Conservation (phyloP, 2,888 invertebrate species). For the Mystacides longicornis region DNA sequence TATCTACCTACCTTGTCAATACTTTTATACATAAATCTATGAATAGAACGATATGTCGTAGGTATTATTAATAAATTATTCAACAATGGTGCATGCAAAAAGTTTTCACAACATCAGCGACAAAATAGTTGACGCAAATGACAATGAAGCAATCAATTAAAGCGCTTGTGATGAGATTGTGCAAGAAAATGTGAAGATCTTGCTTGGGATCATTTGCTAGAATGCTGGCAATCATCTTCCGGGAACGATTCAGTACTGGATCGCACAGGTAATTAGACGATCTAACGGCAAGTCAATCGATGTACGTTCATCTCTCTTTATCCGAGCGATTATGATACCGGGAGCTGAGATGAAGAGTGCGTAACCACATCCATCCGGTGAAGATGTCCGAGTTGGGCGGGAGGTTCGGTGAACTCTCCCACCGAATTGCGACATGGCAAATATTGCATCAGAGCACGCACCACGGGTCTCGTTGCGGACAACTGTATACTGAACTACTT, state of each 20-base stretch:
- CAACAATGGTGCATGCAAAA: not conserved
- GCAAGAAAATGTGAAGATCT: no score
- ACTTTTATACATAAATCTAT: not conserved
- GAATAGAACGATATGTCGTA: not conserved
- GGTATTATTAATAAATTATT: not conserved
- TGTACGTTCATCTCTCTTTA: no score
- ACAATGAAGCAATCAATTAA: not conserved
- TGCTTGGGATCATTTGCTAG: no score
- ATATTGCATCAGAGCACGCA: constrained; percentile 26
- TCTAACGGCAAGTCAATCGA: no score
- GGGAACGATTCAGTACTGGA: no score
- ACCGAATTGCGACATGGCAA: constrained; percentile 27
- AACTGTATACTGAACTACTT: constrained; percentile 17
- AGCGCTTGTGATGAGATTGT: no score
- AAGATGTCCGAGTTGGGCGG: constrained; percentile 10
- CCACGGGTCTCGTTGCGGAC: constrained; percentile 24
- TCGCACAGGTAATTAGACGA: no score
- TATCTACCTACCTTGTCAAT: no score
- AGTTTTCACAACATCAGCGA: not conserved
- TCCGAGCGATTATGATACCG: not conserved
- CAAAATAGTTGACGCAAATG: constrained; percentile 1
- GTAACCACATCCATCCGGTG: not conserved
- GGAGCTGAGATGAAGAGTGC: not conserved
- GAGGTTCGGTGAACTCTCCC: constrained; percentile 26
- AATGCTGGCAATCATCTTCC: no score